Evolutionary conservation across 2,888 invertebrate genomes (phyloP), one percentile per base, ranked within the genome.

Genomic region (Drosophila algonquin): DNA sequence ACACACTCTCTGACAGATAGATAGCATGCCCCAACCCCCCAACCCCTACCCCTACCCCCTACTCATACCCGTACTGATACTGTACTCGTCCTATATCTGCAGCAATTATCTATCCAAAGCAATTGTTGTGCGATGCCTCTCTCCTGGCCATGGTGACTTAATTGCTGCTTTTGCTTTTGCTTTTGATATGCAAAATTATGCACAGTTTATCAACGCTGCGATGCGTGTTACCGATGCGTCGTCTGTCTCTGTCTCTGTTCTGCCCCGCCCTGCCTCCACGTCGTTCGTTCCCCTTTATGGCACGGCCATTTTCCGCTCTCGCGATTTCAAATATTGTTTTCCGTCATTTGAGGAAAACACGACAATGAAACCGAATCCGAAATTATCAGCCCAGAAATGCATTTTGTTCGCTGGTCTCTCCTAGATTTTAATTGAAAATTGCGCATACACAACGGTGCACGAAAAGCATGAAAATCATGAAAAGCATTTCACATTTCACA

Each of bases 181-280:
- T 76, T 77, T 81, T 84, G 75, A 87, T 81, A 81, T 81, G 80
- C 75, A 86, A 87, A 82, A 87, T 84, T 81, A 76, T 81, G 75
- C 81, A 74, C 70, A 75, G 84, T 81, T 76, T 84, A 86, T 83
- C 79, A 74, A 78, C 81, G 81, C 63, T 59, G 69, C 63, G 75
- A 65, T 61, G 73, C 73, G 48, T 61, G 52, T 48, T 57, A 27
- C 44, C 44, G 35, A 27, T 44, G 40, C 14, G 44, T 48, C 14
- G 51, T 48, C 45, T 32, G 35, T 40, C 12, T 9, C 46, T 24
- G 21, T 27, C 7, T 24, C 24, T 24, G 24, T 24, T 1, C 24
- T 24, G 24, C 6, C 24, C n/a, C n/a, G n/a, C 1, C 24, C 21
- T 2, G 21, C 21, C 21, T 21, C 21, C 21, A 21, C 3, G 3